Base-by-base conservation (phyloP, 2,888 invertebrate genomes). In the Lottia scabra region DNA sequence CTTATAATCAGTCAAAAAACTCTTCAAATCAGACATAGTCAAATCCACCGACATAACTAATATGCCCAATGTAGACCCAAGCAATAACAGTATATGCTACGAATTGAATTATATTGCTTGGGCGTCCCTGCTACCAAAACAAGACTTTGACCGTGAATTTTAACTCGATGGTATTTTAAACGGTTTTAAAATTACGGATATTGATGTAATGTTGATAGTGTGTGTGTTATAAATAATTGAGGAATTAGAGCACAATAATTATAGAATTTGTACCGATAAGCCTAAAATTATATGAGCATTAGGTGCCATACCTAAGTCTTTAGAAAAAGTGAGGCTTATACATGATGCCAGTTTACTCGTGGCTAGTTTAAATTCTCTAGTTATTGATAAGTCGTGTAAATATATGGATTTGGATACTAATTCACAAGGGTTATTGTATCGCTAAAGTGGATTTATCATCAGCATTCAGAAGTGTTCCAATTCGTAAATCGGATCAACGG, bases 321-420 rank as follows among this genome's bases (percentile, higher is more conserved):
- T 30, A 15, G 63, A 38, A 16, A 30, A 27, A 16, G 63, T 63
- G 16, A 27, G 63, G 16, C 16, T 63, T 19, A 63, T 63, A 23
- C 26, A 63, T 23, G 63, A 63, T 23, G 63, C 63, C 15, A 16
- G 63, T 63, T 38, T 63, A 63, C 27, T 23, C 2, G 16, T 1
- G 15, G 8, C 4, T 63, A 38, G 63, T 63, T 63, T 63, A 38
- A 63, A 63, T 23, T 63, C 63, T 19, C 38, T 16, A 2, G 63
- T 63, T 13, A 27, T 30, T 27, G 63, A 63, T 63, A 63, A 27
- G 3, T 27, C 63, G 27, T 63, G 63, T 63, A 30, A 27, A 8
- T 63, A 63, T 23, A 63, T 63, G 63, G 63, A 63, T 38, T 63
- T 63, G 23, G 63, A 63, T 23, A 23, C 63, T 16, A 15, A 63